Base-by-base conservation (phyloP, 2,888 invertebrate genomes). In the Protodeltote pygarga region DNA sequence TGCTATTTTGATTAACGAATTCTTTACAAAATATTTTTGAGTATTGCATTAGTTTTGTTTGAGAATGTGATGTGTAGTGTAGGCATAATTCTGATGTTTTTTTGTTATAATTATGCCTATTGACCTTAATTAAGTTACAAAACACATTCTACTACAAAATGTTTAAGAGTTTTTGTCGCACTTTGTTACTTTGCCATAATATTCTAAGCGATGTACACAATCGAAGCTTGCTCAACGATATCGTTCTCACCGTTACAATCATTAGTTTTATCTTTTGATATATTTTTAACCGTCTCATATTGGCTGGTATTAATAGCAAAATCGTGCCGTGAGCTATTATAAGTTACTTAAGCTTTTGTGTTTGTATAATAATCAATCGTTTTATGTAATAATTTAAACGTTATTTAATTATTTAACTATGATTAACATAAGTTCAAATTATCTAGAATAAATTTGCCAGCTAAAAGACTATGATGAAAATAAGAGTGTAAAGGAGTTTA, bases 231-330 rank as follows among this genome's bases (percentile, higher is more conserved):
- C 51, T 49, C 44, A 57, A 61, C 38, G 38, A 37, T 60, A 54
- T 20, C 29, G 52, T 61, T 64, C 64, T 45, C 66, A 64, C 66
- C 62, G 61, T 65, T 45, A 59, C 15, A 23, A 38, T 65, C 37
- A 65, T 57, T 57, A 52, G 27, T 19, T 42, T 44, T 51, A 55
- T 53, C 24, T 51, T 38, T 33, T 42, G 42, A 35, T 46, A 32
- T 51, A 63, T 57, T 55, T 49, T 62, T 62, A 49, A 28, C 29
- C n/a, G 15, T 38, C 32, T 41, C 19, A 8, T 57, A 53, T 53
- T 46, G 40, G 27, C 19, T 54, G 41, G 21, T 37, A 39, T 21
- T 41, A 24, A 31, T 54, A 58, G 24, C 24, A 8, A 35, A 50
- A 35, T 40, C 34, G 24, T 35, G 23, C 17, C 16, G 20, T 50